A percentile compares a stretch with the other conserved stretches of the same genome.
phyloP scores from a whole-genome alignment of 2,113 vertebrate genomes.

The Esox niger region DNA sequence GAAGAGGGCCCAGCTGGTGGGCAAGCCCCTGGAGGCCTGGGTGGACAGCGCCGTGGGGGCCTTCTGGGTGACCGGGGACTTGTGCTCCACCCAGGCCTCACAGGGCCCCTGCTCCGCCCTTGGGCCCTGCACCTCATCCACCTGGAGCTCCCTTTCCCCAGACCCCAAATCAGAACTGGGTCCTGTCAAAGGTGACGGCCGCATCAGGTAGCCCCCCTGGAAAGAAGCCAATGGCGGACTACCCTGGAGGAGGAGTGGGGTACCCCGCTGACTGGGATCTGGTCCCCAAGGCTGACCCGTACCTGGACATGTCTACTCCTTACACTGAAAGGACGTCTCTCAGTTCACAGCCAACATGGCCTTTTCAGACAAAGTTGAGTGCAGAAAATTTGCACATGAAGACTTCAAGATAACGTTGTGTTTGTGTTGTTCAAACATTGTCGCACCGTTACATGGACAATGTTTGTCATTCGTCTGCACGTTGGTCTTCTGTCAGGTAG shows the following conservation, averaged over 20 bases:
- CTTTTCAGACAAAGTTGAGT: constrained; percentile 14
- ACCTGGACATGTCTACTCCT: constrained; percentile 26
- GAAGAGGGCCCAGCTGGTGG: constrained; percentile 73
- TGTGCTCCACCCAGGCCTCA: constrained; percentile 73
- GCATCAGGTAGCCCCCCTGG: constrained; percentile 94
- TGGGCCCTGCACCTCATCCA: constrained; percentile 79
- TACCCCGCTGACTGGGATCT: constrained; percentile 21
- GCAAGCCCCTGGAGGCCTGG: constrained; percentile 84
- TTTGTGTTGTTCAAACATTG: constrained; percentile 17
- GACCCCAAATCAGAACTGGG: constrained; percentile 96
- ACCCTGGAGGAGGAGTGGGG: constrained; percentile 46
- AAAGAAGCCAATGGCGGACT: constrained; percentile 8
- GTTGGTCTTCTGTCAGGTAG: constrained; percentile 19
- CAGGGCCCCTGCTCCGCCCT: constrained; percentile 73
- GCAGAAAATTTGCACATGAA: constrained; percentile 62
- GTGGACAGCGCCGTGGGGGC: constrained; percentile 71
- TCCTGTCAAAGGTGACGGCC: constrained; percentile 82
- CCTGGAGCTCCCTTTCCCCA: constrained; percentile 91
- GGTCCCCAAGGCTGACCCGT: neutral
- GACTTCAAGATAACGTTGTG: constrained; percentile 14
- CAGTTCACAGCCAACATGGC: constrained; percentile 5
- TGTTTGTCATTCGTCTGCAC: constrained; percentile 10
- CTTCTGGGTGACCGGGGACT: constrained; percentile 81
- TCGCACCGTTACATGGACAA: constrained; percentile 12
- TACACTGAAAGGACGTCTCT: constrained; percentile 29